phyloP scores from a whole-genome alignment of 2,888 invertebrate species.

The Agonopterix arenella region DNA sequence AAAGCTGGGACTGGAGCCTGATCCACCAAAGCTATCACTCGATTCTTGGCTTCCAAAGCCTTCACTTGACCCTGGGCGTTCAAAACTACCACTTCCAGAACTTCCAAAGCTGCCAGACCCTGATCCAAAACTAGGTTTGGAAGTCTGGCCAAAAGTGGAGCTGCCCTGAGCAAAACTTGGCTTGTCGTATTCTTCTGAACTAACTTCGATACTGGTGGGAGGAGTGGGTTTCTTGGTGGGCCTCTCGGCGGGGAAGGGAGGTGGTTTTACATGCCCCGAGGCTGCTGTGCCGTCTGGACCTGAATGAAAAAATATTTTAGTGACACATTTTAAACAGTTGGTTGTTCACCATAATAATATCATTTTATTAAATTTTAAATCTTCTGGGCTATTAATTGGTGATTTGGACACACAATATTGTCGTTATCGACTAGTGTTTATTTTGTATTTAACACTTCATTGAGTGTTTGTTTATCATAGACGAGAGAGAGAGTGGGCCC shows the following conservation, averaged over 20 bases:
- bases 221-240: conserved; percentile 29
- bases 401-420: too few relatives aligned
- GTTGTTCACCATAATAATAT: too few relatives aligned
- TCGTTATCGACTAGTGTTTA: too few relatives aligned
- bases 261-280: conserved; percentile 75
- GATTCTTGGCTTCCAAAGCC: conserved; percentile 16
- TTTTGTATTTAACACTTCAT: too few relatives aligned
- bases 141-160: conserved; percentile 15
- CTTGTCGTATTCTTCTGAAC: conserved; percentile 13
- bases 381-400: too few relatives aligned
- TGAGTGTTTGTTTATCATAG: too few relatives aligned
- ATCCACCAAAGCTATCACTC: conserved; percentile 7
- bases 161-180: conserved; percentile 5
- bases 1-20: conserved; percentile 9
- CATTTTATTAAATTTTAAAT: too few relatives aligned
- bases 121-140: neutral
- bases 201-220: conserved; percentile 20
- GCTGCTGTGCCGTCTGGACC: conserved; percentile 75
- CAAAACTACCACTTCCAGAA: neutral
- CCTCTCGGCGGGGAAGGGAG: conserved; percentile 57
- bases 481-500: too few relatives aligned
- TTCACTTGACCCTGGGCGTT: neutral
- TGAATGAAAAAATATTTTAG: conserved; percentile 12
- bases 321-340: too few relatives aligned
- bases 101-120: conserved; percentile 1